A percentile compares a stretch with the other conserved stretches of the same genome.
Evolutionary conservation across 1,140 invertebrate genomes (phyloP).

Genomic region (Oryzaephilus surinamensis): DNA sequence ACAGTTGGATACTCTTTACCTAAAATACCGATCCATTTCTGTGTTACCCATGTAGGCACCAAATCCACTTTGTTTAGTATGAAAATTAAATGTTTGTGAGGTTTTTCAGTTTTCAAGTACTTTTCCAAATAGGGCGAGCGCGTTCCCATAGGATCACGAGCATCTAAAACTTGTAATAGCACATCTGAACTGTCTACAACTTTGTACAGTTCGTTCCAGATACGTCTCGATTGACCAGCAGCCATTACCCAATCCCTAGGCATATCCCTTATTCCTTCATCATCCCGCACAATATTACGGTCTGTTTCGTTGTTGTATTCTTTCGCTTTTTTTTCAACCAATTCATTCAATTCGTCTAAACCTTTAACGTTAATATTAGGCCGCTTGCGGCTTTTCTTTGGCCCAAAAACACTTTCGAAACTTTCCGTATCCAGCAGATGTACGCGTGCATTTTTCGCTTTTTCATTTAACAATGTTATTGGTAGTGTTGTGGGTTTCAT

Average conservation of each 20-base stretch:
- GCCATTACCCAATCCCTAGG: constrained; percentile 78
- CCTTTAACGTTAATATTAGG: constrained; percentile 72
- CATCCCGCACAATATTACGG: constrained; percentile 69
- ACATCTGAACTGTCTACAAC: constrained; percentile 99
- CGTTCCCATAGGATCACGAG: constrained; percentile 91
- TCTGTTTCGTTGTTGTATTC: constrained; percentile 75
- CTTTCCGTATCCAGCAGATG: constrained; percentile 94
- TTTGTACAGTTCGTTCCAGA: constrained; percentile 99
- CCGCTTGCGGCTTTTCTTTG: constrained; percentile 83
- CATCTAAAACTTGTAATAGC: constrained; percentile 86
- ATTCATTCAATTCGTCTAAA: constrained; percentile 58
- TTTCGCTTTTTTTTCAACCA: constrained; percentile 56
- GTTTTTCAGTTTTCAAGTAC: constrained; percentile 80
- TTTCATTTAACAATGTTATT: constrained; percentile 89
- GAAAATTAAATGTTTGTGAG: constrained; percentile 91
- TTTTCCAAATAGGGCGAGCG: constrained; percentile 88
- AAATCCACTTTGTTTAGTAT: constrained; percentile 93
- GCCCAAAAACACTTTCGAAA: constrained; percentile 90
- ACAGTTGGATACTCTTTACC: constrained; percentile 94
- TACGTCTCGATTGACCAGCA: constrained; percentile 91
- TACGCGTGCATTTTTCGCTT: constrained; percentile 77
- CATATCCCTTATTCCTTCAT: constrained; percentile 63
- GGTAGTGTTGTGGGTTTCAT: constrained; percentile 95
- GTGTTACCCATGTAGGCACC: constrained; percentile 95
- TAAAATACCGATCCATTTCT: constrained; percentile 87